These are phyloP conservation scores for Callipepla squamata DNA, from an alignment of 2,113 vertebrate species.

Conservation along the genomic window DNA sequence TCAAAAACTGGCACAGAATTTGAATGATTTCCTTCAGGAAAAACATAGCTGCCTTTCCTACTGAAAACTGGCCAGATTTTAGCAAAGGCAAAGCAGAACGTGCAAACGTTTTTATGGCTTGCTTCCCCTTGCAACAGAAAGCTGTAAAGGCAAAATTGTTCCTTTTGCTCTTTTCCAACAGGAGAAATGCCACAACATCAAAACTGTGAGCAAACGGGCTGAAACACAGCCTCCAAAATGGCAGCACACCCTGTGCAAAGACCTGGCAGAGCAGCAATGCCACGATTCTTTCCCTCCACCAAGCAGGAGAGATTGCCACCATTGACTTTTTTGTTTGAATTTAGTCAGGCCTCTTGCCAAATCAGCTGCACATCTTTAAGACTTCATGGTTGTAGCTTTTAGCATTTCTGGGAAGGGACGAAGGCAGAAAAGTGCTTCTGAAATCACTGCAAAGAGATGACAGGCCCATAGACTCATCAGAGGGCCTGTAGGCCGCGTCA, in stretches of 20 bases:
- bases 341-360: not conserved
- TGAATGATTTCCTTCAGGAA: constrained; percentile 7
- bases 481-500: rapidly evolving
- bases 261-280: not conserved
- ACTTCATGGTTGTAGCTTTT: not conserved
- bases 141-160: constrained; percentile 26
- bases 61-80: not conserved
- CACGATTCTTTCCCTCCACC: not conserved
- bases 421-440: not conserved
- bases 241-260: not conserved
- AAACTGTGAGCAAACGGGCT: not conserved
- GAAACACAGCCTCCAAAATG: not conserved
- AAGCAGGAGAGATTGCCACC: not conserved
- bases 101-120: not conserved
- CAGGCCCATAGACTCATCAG: not conserved
- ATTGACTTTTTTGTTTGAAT: not conserved
- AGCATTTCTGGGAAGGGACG: not conserved
- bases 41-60: not conserved
- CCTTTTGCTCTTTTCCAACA: constrained; percentile 10
- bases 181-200: not conserved
- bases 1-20: constrained; percentile 36
- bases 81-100: constrained; percentile 10
- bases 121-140: not conserved
- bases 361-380: not conserved
- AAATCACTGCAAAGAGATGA: not conserved